These are phyloP conservation scores for Cephalopterus ornatus DNA, from an alignment of 2,113 vertebrate genomes.

Conservation along the genomic window DNA sequence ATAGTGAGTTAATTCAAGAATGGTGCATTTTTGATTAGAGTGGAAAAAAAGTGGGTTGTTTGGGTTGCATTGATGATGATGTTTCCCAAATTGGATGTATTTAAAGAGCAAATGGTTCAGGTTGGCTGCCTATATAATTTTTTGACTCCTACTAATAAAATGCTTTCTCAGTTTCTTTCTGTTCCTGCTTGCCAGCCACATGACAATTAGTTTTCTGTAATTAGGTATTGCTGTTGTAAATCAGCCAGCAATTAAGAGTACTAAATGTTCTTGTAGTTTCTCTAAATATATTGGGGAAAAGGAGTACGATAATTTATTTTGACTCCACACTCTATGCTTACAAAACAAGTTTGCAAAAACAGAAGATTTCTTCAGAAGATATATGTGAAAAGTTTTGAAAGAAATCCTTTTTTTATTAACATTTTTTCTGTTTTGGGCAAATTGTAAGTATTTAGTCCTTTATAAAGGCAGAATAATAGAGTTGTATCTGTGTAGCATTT, in stretches of 20 bases:
- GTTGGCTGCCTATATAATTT: not conserved
- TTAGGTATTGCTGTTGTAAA: not conserved
- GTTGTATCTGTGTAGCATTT: not conserved
- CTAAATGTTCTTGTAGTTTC: conserved; percentile 20
- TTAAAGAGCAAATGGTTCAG: not conserved
- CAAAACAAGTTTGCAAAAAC: not conserved
- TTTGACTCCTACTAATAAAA: not conserved
- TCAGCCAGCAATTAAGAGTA: conserved; percentile 24
- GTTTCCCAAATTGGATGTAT: not conserved
- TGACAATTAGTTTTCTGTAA: not conserved
- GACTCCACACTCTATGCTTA: not conserved
- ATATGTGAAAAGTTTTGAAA: not conserved
- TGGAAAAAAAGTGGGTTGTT: not conserved
- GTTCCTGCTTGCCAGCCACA: not conserved
- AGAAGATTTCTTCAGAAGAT: not conserved
- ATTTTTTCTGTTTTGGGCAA: not conserved
- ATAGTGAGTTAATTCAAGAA: not conserved
- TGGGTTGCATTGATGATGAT: not conserved
- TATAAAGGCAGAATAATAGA: not conserved
- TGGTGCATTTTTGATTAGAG: not conserved
- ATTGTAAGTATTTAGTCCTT: not conserved
- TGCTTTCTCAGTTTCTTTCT: not conserved
- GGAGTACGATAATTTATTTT: not conserved
- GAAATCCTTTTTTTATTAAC: not conserved
- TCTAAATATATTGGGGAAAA: not conserved